phyloP scores from a whole-genome alignment of 92 coral and sea anemone genomes.

The Diadumene lineata region DNA sequence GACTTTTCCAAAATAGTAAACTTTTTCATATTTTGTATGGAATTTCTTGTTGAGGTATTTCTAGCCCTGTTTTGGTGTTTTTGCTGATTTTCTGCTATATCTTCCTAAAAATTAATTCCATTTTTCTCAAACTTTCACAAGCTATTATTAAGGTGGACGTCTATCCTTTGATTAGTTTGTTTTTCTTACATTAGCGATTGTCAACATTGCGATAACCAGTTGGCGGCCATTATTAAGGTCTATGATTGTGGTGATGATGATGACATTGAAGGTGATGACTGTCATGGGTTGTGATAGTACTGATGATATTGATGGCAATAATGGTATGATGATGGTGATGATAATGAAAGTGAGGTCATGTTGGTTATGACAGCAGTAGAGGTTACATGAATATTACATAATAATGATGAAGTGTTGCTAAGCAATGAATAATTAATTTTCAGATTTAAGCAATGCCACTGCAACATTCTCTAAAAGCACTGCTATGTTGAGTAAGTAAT shows the following conservation, averaged over 20 bases:
- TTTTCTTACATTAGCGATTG: no score
- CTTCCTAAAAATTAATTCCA: no score
- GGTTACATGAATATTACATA: no score
- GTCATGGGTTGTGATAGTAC: background rate
- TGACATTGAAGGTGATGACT: background rate
- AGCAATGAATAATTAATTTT: background rate
- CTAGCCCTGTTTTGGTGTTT: no score
- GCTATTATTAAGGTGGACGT: no score
- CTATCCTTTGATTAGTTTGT: no score
- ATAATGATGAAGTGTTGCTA: background rate
- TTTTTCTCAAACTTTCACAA: no score
- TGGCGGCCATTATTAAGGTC: background rate
- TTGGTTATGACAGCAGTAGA: no score
- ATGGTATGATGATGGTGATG: constrained; percentile 2
- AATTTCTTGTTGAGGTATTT: no score
- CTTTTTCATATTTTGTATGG: no score
- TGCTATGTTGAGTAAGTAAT: constrained; percentile 94
- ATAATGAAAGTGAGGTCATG: background rate
- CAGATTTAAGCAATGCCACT: constrained; percentile 83
- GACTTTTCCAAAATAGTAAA: no score
- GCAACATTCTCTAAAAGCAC: constrained; percentile 86
- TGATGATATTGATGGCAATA: background rate
- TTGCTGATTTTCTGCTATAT: no score
- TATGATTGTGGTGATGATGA: background rate
- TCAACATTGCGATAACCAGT: background rate